Conservation (phyloP, 1,140 invertebrate species). For the Augochlora pura region DNA sequence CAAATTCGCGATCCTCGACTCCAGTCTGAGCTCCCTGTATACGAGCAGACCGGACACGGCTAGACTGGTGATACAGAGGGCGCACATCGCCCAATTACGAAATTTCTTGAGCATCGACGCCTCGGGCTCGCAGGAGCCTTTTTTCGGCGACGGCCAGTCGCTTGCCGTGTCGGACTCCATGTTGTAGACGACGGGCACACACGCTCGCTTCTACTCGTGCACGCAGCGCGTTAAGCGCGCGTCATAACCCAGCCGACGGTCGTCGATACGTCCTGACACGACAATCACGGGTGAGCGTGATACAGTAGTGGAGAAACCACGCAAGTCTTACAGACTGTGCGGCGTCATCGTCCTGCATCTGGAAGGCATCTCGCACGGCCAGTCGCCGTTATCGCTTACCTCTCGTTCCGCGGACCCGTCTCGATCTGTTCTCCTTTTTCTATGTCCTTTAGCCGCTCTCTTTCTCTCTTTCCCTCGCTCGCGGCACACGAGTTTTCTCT, state of each 20-base stretch:
- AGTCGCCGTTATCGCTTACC: conserved; percentile 39
- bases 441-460: too few relatives aligned
- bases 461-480: background rate
- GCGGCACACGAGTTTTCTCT: conserved; percentile 13
- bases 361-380: conserved; percentile 58
- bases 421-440: background rate
- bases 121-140: conserved; percentile 44
- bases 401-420: background rate
- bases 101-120: conserved; percentile 66
- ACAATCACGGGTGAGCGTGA: conserved; percentile 25
- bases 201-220: conserved; percentile 47
- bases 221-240: conserved; percentile 53
- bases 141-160: conserved; percentile 49
- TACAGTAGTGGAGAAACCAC: conserved; percentile 27
- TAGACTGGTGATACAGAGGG: conserved; percentile 74
- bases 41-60: conserved; percentile 70
- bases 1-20: conserved; percentile 71
- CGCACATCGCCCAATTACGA: conserved; percentile 71
- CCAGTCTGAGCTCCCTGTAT: conserved; percentile 72
- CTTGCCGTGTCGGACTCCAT: conserved; percentile 50
- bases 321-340: conserved; percentile 59
- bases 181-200: conserved; percentile 45
- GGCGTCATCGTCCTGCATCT: conserved; percentile 65
- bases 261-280: conserved; percentile 53
- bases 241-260: conserved; percentile 54